Conservation (phyloP, 2,113 vertebrate species). For the Progne subis region DNA sequence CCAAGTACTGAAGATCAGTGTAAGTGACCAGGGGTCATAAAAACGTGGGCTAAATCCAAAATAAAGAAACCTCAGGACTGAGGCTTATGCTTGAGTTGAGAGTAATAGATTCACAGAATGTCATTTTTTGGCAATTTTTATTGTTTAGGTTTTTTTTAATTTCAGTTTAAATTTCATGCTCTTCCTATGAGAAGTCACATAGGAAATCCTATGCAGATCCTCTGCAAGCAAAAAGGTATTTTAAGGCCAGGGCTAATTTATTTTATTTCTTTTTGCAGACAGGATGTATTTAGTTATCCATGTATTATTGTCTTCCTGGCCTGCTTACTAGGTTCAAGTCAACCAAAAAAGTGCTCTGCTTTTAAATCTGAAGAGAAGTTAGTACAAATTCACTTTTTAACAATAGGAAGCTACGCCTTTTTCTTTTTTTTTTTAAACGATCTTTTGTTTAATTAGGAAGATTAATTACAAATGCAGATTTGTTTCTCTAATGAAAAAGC, state of each 20-base stretch:
- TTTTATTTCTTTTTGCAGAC: neutral
- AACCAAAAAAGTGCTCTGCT: neutral
- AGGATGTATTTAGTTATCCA: neutral
- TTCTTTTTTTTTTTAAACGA: too few species aligned
- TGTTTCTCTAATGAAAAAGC: neutral
- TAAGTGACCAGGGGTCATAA: neutral
- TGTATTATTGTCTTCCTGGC: neutral
- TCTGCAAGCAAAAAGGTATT: neutral
- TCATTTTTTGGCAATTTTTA: fast-evolving
- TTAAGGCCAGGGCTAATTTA: neutral
- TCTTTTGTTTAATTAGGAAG: neutral
- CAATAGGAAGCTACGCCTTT: neutral
- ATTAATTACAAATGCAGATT: neutral
- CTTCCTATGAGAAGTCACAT: neutral
- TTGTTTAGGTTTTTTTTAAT: neutral
- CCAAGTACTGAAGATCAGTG: neutral
- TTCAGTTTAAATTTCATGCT: neutral
- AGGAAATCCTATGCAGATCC: neutral
- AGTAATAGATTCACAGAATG: neutral
- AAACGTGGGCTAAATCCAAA: neutral
- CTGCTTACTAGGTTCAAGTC: neutral
- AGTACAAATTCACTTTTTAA: neutral
- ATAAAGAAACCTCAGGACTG: neutral
- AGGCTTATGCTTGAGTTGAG: neutral
- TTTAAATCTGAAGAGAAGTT: neutral